Percentiles rank a stretch among this genome's conserved stretches.
Conservation (phyloP, 1,140 invertebrate species). For the Platyscapa corneri region DNA sequence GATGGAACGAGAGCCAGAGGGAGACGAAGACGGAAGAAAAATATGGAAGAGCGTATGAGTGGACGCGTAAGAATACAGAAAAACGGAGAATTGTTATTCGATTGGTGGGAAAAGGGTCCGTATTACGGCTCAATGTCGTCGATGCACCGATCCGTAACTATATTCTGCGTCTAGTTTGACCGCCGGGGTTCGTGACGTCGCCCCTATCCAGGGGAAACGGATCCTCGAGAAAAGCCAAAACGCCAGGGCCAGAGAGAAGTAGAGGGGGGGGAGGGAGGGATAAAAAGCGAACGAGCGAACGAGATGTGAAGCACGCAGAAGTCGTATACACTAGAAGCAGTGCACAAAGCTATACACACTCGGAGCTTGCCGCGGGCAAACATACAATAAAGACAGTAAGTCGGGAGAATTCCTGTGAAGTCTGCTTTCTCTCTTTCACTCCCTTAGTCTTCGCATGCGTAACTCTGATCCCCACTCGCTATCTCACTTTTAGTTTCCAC, state of each 20-base stretch:
- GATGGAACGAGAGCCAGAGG: neutral
- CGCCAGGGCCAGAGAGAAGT: neutral
- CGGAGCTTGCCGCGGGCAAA: constrained; percentile 52
- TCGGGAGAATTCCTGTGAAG: constrained; percentile 66
- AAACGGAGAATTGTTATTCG: constrained; percentile 41
- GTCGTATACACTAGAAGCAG: neutral
- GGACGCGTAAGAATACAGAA: constrained; percentile 36
- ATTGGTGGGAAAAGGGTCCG: neutral
- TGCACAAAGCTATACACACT: neutral
- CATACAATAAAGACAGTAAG: constrained; percentile 66
- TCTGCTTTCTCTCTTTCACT: constrained; percentile 46
- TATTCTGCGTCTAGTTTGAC: constrained; percentile 8
- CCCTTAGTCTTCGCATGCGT: constrained; percentile 10
- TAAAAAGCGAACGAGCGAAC: neutral
- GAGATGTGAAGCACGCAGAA: neutral
- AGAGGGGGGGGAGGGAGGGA: neutral
- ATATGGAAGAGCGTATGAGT: constrained; percentile 28
- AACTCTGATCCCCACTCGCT: constrained; percentile 42
- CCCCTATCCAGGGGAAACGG: neutral
- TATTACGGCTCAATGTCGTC: neutral
- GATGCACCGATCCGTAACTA: constrained; percentile 39
- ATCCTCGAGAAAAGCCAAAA: neutral
- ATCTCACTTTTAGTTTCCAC: constrained; percentile 37
- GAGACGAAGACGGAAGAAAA: constrained; percentile 8
- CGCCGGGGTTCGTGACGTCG: neutral